Base-by-base conservation (phyloP, 2,797 vertebrate species). In the Margarornis squamiger region DNA sequence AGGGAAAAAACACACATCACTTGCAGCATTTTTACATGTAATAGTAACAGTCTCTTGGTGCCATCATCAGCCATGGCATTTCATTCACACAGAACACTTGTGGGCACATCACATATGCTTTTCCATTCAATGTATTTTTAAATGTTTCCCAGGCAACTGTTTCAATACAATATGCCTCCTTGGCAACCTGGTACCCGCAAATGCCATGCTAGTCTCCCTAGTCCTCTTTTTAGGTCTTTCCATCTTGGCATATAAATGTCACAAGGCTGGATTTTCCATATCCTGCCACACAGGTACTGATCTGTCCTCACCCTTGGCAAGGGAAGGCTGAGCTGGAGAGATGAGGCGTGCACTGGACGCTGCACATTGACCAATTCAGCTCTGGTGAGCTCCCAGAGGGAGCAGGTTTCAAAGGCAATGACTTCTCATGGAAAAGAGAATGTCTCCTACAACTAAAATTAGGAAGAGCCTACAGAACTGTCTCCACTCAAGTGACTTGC, bases 71-170 rank as follows among this genome's bases (percentile, higher is more conserved):
- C 93, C 78, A 57, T 46, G 84, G 90, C 94, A 95, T 74, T 92
- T 95, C 63, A 80, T 92, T 95, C 95, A 95, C 68, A 48, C 92
- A 71, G 91, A 96, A 66, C 57, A 71, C 73, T 91, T 95, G 95
- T 95, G 93, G 96, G 96, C 94, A 97, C 72, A 84, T 92, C 89
- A 82, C 61, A 67, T 96, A 93, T 67, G 52, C 94, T 95, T 93
- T 86, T 91, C 84, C 74, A 95, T 96, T 96, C 80, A 65, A 21
- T 57, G 70, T 96, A 96, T 88, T 96, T 96, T 88, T 85, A 54
- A 58, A 95, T 92, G 97, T 97, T 97, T 96, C 97, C 97, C 95
- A 95, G 97, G 96, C 96, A 97, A 96, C 97, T 83, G 89, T 87
- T 91, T 95, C 93, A 94, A 95, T 91, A 96, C 95, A 95, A 96